A percentile compares a stretch with the other conserved stretches of the same genome.
These are phyloP conservation scores for Cosmia pyralina DNA, from an alignment of 2,888 invertebrate species.

Conservation along the genomic window DNA sequence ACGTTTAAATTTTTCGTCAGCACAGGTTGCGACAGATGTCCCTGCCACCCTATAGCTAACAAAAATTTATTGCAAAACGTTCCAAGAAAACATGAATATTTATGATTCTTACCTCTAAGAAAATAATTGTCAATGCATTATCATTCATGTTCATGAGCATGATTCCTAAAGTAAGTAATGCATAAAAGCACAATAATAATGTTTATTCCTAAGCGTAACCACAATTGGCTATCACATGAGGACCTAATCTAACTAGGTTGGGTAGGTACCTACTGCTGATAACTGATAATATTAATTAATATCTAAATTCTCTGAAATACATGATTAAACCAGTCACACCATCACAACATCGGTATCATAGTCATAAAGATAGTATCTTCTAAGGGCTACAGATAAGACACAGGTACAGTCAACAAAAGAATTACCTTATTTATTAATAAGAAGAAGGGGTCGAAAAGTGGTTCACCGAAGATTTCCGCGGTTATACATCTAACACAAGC, in stretches of 20 bases:
- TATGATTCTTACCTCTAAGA: too few species aligned
- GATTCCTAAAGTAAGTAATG: not conserved
- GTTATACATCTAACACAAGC: too few species aligned
- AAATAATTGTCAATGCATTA: too few species aligned
- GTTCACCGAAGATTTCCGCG: too few species aligned
- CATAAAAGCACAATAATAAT: conserved; percentile 1
- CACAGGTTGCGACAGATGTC: too few species aligned
- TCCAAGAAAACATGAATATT: too few species aligned
- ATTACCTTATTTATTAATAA: not conserved
- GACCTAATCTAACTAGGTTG: conserved; percentile 36
- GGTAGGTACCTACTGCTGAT: not conserved
- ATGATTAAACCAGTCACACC: conserved; percentile 25
- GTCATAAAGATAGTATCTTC: conserved; percentile 18
- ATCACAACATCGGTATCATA: conserved; percentile 8
- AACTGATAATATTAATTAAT: conserved; percentile 32
- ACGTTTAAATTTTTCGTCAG: too few species aligned
- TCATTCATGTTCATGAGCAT: too few species aligned
- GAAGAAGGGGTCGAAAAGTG: too few species aligned
- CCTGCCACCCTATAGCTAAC: too few species aligned
- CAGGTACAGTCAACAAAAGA: conserved; percentile 10
- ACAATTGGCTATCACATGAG: not conserved
- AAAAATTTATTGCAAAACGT: too few species aligned
- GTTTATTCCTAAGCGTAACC: not conserved
- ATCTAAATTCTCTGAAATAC: conserved; percentile 24
- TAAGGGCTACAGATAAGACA: conserved; percentile 27